Base-by-base conservation (phyloP, 2,888 invertebrate species). In the Sipunculus nudus region DNA sequence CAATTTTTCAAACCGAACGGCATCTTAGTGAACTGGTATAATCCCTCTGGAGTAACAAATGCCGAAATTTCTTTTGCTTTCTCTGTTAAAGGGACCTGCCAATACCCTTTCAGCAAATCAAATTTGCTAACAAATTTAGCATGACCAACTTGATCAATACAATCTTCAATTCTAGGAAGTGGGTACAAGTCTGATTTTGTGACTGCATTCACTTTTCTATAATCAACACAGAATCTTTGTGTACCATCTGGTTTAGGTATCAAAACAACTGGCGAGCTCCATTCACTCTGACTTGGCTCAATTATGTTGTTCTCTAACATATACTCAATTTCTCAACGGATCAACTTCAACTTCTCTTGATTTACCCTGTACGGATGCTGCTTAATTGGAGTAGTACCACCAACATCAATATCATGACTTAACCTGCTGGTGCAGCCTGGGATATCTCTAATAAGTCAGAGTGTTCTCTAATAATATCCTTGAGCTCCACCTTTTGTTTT, bases 221-320 rank as follows among this genome's bases (percentile, higher is more conserved):
- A 65, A 45, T 74, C 71, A 8, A 67, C 68, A 55, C 68, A 70
- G 25, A 73, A 45, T 26, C 70, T 10, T 5, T 19, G 8, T 16
- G 46, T 23, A 29, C n/a, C 28, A 38, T 48, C 55, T 5, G 47
- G 31, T 25, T 55, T 55, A n/a, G 55, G 48, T 38, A 43, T 66
- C 19, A 50, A 58, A 31, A 52, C 54, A 58, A 65, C 66, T n/a
- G 67, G 72, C 10, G 70, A 70, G 40, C 71, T 69, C 66, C 65
- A 73, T 3, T 61, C 50, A 57, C 67, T 64, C 2, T 61, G 10
- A 46, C 65, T 66, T 16, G 64, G 65, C 49, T 72, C 71, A 48
- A 68, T 68, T n/a, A 72, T 63, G 40, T 67, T 63, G 63, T 69
- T 65, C 6, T 72, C 66, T 8, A 71, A 39, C 57, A 74, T 59